Base-by-base conservation (phyloP, 2,888 invertebrate genomes). In the Gastrophysa polygoni region DNA sequence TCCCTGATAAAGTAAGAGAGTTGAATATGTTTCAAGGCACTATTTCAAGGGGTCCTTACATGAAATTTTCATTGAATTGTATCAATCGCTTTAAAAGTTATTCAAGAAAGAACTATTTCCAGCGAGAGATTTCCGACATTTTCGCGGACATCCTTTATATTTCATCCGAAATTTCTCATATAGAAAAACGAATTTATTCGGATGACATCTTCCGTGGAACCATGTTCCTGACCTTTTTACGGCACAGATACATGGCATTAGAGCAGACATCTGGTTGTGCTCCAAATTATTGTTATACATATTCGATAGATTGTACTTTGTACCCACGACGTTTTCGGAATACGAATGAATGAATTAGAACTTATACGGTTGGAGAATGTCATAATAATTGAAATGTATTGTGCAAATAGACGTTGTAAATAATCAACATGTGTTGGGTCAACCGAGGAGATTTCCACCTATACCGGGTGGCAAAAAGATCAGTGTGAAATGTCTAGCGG, bases 331-430 rank as follows among this genome's bases (percentile, higher is more conserved):
- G 44, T 54, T 24, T 14, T 38, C 24, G 54, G 21, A 21, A 54
- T 43, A 54, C 54, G 24, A 54, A 54, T 54, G 43, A 54, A 54
- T 54, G 43, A 54, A 54, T 52, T 24, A 24, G 38, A 24, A n/a
- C 43, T 8, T 14, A 43, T 54, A 44, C 17, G 44, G 43, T 16
- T 17, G 10, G 43, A 44, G 24, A 38, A 38, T 54, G 54, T 24
- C 24, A 54, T 24, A 43, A 54, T 54, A 54, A 28, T 43, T 43
- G 38, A 14, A 38, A 38, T 38, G 11, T 38, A 38, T 24, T 14
- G 28, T 44, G 54, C 43, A 44, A 54, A 54, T 54, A 54, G 3
- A 54, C 21, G 43, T 8, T 10, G 11, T 3, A 2, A 14, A 14
- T 38, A 2, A 14, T 14, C 2, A 38, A 14, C 38, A 14, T 38